Evolutionary conservation across 2,797 vertebrate species (phyloP), one percentile per base, ranked within the genome.

Genomic region (Sphenodon punctatus): DNA sequence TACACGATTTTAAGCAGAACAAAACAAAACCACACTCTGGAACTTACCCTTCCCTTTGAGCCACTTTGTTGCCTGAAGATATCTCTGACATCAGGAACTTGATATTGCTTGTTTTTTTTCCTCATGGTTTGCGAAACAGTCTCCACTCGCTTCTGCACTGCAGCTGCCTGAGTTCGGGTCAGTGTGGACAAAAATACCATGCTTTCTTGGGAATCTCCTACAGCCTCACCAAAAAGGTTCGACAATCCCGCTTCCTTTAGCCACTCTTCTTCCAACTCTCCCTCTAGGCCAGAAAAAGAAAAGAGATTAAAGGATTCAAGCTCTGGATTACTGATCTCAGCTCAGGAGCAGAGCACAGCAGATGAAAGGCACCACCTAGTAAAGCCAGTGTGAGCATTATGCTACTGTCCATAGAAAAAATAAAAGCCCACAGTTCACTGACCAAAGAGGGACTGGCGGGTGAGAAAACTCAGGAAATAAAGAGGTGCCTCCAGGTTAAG

Each of bases 181-280:
- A 99, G 84, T 0, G 99, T 99, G 45, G 98, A 97, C 80, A 99
- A 92, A 79, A 99, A 96, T 69, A 94, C 97, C 10, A 96, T 64
- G 7, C 95, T 97, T 81, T 99, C 98, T 67, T 97, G 96, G 43
- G 97, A 95, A 80, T 98, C 97, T 0, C 93, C 93, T 2, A 96
- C 95, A 81, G 95, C 93, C 66, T 98, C 97, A 2, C 87, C 94
- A 32, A 98, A 97, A n/a, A 99, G 96, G 38, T 94, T 96, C 8
- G 97, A 96, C 15, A 99, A 94, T 45, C 99, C 99, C 0, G 98
- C 98, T 93, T 99, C 97, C 43, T 95, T 96, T 48, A 99, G 96
- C 99, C 99, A 99, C 43, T 98, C 97, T 93, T 99, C 98, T 92
- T 99, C 98, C 91, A 97, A 92, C 73, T 99, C 99, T 2, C 98